Base-by-base conservation (phyloP, 2,113 vertebrate genomes). In the Tychaedon coryphoeus region DNA sequence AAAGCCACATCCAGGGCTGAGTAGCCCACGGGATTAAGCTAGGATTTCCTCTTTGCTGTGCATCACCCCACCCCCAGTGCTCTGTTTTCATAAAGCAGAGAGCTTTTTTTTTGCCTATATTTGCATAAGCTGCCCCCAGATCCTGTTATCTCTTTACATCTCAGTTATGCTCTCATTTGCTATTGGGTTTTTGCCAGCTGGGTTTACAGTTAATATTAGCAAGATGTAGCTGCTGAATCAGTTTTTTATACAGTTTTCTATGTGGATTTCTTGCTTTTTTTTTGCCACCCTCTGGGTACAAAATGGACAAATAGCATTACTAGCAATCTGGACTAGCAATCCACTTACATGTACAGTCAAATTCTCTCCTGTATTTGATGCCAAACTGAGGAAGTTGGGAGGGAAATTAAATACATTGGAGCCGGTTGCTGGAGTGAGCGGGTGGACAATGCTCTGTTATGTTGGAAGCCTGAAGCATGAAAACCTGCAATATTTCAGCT, bases 71-170 rank as follows among this genome's bases (percentile, higher is more conserved):
- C 50, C 12, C 40, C 34, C 66, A 65, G 65, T 16, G 2, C 3
- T 5, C 66, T 77, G 15, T 67, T 92, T 87, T 45, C n/a, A 22
- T 77, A 64, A 25, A 50, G 38, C 10, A 7, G 24, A 87, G 48
- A 69, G 16, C 10, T 13, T 40, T 78, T 58, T 65, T 58, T 82
- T 76, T 17, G 25, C 57, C 69, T 61, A 0, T 72, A 53, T 90
- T 89, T 92, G 43, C 79, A 78, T 92, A 91, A 95, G 51, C 43
- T 90, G 56, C 66, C 60, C 69, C 58, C 33, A 83, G 67, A 90
- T 93, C 58, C 54, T 73, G 17, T 79, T 94, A 23, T 69, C 66
- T 82, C 42, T 85, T 45, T 82, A 5, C 48, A 40, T 94, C 50
- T 82, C 66, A 73, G 74, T 66, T 91, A 60, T 1, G 4, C 18